phyloP scores from a whole-genome alignment of 2,113 vertebrate species.

The Sapajus apella region DNA sequence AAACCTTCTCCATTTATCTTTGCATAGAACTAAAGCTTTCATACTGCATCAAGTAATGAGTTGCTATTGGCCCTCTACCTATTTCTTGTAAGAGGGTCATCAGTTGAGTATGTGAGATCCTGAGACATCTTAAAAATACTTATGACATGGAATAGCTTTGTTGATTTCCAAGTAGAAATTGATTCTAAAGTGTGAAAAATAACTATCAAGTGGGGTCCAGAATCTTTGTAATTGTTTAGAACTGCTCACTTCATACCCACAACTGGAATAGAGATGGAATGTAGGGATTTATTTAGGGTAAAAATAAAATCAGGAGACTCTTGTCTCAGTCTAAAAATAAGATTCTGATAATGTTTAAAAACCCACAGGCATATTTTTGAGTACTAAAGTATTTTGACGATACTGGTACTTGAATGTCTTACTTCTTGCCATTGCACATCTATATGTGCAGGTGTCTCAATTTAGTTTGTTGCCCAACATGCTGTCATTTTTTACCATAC shows the following conservation, averaged over 20 bases:
- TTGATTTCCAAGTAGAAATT: background rate
- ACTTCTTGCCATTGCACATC: background rate
- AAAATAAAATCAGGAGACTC: background rate
- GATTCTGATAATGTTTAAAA: background rate
- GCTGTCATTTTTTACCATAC: background rate
- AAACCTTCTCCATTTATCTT: background rate
- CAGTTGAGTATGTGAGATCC: background rate
- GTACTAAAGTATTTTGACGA: background rate
- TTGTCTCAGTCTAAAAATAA: background rate
- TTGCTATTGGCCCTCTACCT: background rate
- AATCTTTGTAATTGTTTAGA: background rate
- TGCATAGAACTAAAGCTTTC: background rate
- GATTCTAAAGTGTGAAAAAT: background rate
- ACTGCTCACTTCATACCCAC: background rate
- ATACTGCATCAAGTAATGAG: background rate
- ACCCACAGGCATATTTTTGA: background rate
- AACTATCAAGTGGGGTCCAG: background rate
- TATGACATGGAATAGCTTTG: background rate
- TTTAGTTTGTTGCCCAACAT: conserved; percentile 1
- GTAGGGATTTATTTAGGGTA: background rate
- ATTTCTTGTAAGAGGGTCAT: background rate
- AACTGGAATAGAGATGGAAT: background rate
- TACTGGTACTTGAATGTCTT: background rate
- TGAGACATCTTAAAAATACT: background rate
- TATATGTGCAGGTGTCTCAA: background rate